Base-by-base conservation (phyloP, 1,140 invertebrate genomes). In the Magallana ariakensis region DNA sequence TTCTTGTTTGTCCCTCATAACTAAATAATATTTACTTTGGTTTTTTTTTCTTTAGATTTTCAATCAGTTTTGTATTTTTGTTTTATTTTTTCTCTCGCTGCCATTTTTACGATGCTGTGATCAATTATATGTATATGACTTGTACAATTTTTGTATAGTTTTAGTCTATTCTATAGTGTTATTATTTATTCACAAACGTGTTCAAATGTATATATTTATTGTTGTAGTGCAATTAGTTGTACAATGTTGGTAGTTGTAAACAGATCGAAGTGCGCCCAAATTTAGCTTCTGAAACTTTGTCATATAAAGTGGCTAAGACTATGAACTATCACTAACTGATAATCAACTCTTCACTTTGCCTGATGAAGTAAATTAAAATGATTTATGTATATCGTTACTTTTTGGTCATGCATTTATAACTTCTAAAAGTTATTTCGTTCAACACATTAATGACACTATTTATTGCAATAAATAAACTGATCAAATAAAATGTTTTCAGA, bases 131-230 rank as follows among this genome's bases (percentile, higher is more conserved):
- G 13, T 70, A 22, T 70, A 26, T 13, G 13, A 26, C 33, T 22
- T 66, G 22, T 22, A 70, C 19, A 70, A 46, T 26, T 26, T 70
- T 6, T 70, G 22, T 70, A 70, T 70, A 70, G 9, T 70, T 70
- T 70, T 70, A 70, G 66, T 70, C 66, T 26, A 26, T 26, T 8
- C 19, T 70, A 26, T 70, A 8, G 66, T 70, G 33, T 70, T 70
- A 70, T 60, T 60, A 60, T 70, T 70, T 70, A 70, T 70, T 70
- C 66, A 70, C 66, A 70, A 10, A 70, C 8, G 66, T 70, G 66
- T 70, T 70, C 66, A 70, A 11, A 26, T 26, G 10, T 13, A 70
- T 33, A 5, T 70, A 46, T 46, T 22, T 70, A 26, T 8, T 70
- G 33, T 22, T 26, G n/a, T 70, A 70, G 66, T 70, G 66, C 66